A percentile compares a stretch with the other conserved stretches of the same genome.
These are phyloP conservation scores for Drosophila biarmipes DNA, from an alignment of 1,140 invertebrate genomes.

Conservation along the genomic window DNA sequence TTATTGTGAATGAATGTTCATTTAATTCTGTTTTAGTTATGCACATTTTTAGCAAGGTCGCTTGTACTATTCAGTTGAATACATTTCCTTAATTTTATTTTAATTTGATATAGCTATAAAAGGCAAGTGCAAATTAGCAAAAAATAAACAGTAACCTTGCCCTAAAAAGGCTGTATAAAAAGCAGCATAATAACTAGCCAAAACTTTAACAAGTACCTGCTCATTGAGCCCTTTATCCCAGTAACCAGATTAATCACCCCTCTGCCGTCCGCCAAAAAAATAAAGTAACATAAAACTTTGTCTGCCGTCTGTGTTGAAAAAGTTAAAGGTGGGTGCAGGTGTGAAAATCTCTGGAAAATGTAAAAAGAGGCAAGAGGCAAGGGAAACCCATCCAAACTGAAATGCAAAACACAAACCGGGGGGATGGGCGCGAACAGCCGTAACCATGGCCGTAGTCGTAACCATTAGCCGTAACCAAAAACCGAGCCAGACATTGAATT, in stretches of 20 bases:
- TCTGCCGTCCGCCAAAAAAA: neutral
- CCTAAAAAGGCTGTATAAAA: conserved; percentile 1
- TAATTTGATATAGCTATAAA: neutral
- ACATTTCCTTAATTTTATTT: neutral
- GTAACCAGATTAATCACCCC: conserved; percentile 18
- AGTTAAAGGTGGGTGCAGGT: conserved; percentile 54
- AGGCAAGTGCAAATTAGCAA: conserved; percentile 6
- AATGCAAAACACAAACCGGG: conserved; percentile 55
- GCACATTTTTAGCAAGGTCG: neutral
- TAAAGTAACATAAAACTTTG: conserved; percentile 11
- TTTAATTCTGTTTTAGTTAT: neutral
- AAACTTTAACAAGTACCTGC: conserved; percentile 15
- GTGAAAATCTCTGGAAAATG: conserved; percentile 48
- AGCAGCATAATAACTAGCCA: conserved; percentile 14
- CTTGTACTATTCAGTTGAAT: neutral
- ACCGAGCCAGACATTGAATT: conserved; percentile 76
- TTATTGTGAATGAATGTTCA: too few species aligned
- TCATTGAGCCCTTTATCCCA: neutral
- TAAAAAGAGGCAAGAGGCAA: conserved; percentile 6
- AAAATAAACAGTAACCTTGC: neutral
- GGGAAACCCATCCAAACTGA: conserved; percentile 19
- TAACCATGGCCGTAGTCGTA: conserved; percentile 57
- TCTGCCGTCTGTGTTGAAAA: conserved; percentile 13
- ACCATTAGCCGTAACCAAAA: conserved; percentile 73
- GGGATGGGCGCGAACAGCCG: conserved; percentile 4